Conservation (phyloP, 2,888 invertebrate genomes). For the Drosophila antonietae region DNA sequence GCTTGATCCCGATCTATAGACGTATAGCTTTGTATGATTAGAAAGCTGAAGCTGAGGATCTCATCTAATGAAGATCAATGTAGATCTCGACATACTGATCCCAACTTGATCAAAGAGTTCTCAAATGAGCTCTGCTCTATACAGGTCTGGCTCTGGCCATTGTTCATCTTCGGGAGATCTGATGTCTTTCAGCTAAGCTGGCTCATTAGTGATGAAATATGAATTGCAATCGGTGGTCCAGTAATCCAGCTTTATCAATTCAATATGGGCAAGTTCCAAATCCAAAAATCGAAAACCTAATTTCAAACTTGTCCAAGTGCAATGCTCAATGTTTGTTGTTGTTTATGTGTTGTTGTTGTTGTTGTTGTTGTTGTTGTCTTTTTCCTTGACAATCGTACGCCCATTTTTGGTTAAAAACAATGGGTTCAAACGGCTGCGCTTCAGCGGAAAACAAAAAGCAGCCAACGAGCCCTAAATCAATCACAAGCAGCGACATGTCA, state of each 20-base stretch:
- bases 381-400: slow-evolving; percentile 57
- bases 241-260: slow-evolving; percentile 40
- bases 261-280: slow-evolving; percentile 15
- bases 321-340: slow-evolving; percentile 12
- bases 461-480: slow-evolving; percentile 77
- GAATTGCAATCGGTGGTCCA: slow-evolving; percentile 3
- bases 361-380: slow-evolving; percentile 36
- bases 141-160: background rate
- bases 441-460: slow-evolving; percentile 72
- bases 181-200: background rate
- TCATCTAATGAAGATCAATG: background rate
- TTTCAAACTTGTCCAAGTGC: slow-evolving; percentile 19
- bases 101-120: background rate
- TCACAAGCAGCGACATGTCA: slow-evolving; percentile 76
- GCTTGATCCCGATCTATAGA: no score
- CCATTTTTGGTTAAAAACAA: slow-evolving; percentile 75
- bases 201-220: slow-evolving; percentile 11
- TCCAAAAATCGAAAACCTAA: slow-evolving; percentile 10
- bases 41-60: no score
- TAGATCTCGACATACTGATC: background rate
- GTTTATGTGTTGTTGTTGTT: slow-evolving; percentile 37
- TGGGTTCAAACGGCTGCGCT: slow-evolving; percentile 78
- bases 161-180: background rate
- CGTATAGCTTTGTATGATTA: no score
- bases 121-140: background rate